Evolutionary conservation across 2,113 vertebrate species (phyloP), one percentile per base, ranked within the genome.

Genomic region (Porphyrio hochstetteri): DNA sequence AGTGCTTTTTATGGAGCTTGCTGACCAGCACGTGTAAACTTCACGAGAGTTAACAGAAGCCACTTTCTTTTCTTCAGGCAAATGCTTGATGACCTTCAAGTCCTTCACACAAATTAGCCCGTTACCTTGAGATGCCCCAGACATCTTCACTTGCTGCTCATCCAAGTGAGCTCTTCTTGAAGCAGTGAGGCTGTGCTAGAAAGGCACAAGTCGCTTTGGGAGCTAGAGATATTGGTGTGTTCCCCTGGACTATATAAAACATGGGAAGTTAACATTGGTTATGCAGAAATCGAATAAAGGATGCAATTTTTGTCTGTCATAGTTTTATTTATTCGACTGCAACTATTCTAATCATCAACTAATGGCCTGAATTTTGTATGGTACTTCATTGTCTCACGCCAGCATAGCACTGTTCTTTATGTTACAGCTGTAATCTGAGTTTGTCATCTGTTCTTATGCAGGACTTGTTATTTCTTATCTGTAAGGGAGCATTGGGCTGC

Each of bases 361-460:
- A 85, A 72, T 83, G 81, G 68, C 35, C 13, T 88, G 64, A 40
- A 68, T 61, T 94, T 88, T 90, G 79, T 42, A 35, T 83, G 31
- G 20, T 68, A 5, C 56, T 67, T 77, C 17, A 5, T 44, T 20
- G 40, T 42, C 63, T 93, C 35, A 48, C 60, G 46, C 63, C 85
- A 83, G 46, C 42, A 3, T 63, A 48, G 16, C 2, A 9, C 79
- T 78, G 42, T 0, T 42, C 88, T 78, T 7, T 60, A 5, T 31
- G 18, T 59, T 60, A 24, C 9, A 55, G 42, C 33, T 17, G 16
- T 56, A 70, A 78, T 65, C 75, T 15, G 24, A 20, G 25, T 61
- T 83, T 74, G 50, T 95, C 28, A 52, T 42, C 76, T 60, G 31
- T 56, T 80, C 69, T 70, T 29, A 7, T 10, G 29, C 53, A 52